These are phyloP conservation scores for Spodoptera picta DNA, from an alignment of 2,888 invertebrate species.

Conservation along the genomic window DNA sequence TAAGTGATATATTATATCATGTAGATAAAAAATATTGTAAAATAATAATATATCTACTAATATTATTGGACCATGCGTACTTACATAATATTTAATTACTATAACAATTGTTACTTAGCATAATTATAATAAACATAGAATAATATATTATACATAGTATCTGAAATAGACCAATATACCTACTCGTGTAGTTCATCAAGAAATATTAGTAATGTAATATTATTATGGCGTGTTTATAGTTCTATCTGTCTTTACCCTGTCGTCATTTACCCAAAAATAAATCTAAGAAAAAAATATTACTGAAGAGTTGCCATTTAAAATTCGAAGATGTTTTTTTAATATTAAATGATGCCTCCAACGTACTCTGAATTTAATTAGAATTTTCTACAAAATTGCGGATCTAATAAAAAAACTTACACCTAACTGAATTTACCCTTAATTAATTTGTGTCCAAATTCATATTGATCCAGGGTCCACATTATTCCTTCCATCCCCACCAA, in stretches of 20 bases:
- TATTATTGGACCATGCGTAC: constrained; percentile 66
- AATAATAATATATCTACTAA: constrained; percentile 50
- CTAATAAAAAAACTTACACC: no score
- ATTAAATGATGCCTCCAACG: no score
- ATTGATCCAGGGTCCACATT: constrained; percentile 69
- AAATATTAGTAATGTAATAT: constrained; percentile 21
- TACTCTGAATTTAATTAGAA: no score
- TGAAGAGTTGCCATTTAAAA: no score
- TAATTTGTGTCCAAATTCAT: constrained; percentile 30
- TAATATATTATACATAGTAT: constrained; percentile 20
- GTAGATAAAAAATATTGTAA: constrained; percentile 50
- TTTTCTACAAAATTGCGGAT: no score
- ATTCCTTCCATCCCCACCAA: constrained; percentile 71
- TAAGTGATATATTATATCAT: constrained; percentile 61
- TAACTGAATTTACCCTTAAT: no score
- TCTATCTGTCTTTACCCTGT: constrained; percentile 14
- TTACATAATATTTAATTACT: constrained; percentile 43
- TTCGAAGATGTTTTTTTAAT: no score
- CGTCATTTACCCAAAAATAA: not conserved
- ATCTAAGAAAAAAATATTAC: not conserved
- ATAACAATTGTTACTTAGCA: constrained; percentile 38
- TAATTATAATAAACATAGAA: constrained; percentile 32
- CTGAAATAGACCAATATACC: constrained; percentile 53
- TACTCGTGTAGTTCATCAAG: constrained; percentile 34
- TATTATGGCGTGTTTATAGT: constrained; percentile 28